Base-by-base conservation (phyloP, 2,888 invertebrate species). In the Philonicus albiceps region DNA sequence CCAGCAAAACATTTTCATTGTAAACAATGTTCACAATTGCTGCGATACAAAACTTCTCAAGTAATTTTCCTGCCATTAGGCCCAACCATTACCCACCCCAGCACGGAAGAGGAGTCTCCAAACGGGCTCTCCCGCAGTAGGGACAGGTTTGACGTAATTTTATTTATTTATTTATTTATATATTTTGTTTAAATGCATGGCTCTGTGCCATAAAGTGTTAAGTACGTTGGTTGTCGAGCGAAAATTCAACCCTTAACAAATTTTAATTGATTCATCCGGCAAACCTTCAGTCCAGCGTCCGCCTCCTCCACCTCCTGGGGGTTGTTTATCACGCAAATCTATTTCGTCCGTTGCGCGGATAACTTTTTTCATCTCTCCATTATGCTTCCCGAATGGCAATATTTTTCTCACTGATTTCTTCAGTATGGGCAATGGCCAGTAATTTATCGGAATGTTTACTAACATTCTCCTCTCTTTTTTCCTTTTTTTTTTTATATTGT, bases 321-420 rank as follows among this genome's bases (percentile, higher is more conserved):
- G 64, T 55, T 81, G 80, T 80, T 80, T 80, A 80, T 80, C 22
- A 49, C 49, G 16, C 53, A 53, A 80, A 53, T 53, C 64, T 31
- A 55, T 53, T 64, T 34, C 74, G 74, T n/a, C 74, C 40, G 55
- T 31, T 81, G 37, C 49, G 81, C 34, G 81, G 34, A 34, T 81
- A 34, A 34, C 30, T 81, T 80, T 81, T 64, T 81, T 43, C 34
- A 53, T 30, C 31, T 55, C 19, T 81, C 34, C 19, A 34, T 13
- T 55, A 22, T 22, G 74, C 30, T 74, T 31, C 16, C 43, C 76
- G 37, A 22, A 27, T 81, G 13, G 49, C 37, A 81, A 55, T 81
- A 81, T 81, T 81, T 81, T 81, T 78, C 64, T 81, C 81, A 34
- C 81, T 55, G 81, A 81, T 81, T 81, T 81, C 81, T 81, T 49